phyloP scores from a whole-genome alignment of 1,140 invertebrate genomes.

The Aphaenogaster floridana region DNA sequence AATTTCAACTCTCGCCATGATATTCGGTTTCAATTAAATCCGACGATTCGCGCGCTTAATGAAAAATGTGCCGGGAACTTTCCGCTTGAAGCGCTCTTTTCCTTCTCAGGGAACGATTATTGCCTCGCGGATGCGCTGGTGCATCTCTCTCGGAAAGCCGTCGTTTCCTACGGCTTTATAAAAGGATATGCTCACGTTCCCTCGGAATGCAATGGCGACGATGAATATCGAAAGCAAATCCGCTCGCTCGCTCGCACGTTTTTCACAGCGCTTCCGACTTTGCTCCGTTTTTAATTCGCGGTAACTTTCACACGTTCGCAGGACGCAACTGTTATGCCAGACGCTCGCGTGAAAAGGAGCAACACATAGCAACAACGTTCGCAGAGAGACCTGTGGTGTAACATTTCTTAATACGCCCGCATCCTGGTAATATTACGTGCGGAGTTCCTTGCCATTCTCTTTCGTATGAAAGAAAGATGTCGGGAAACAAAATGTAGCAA shows the following conservation, averaged over 20 bases:
- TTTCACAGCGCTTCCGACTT: conserved; percentile 23
- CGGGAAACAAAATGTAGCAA: neutral
- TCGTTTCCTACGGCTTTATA: conserved; percentile 46
- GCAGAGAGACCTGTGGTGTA: neutral
- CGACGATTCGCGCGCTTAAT: conserved; percentile 55
- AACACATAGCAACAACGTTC: neutral
- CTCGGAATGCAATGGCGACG: neutral
- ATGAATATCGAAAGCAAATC: conserved; percentile 41
- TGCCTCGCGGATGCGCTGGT: conserved; percentile 36
- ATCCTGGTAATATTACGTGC: conserved; percentile 18
- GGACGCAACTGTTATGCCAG: conserved; percentile 31
- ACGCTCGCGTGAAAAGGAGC: conserved; percentile 29
- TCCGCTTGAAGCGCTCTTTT: conserved; percentile 44
- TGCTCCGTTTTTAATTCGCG: conserved; percentile 48
- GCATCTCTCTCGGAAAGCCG: conserved; percentile 38
- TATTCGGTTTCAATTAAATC: conserved; percentile 65
- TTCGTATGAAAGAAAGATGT: neutral
- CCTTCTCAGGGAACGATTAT: conserved; percentile 45
- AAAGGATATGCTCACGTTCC: conserved; percentile 4
- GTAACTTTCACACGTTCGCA: conserved; percentile 50
- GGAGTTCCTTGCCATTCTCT: neutral
- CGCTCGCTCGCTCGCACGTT: conserved; percentile 1
- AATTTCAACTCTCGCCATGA: conserved; percentile 43
- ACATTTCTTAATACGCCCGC: neutral
- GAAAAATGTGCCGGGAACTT: conserved; percentile 63